Percentiles rank a stretch among this genome's conserved stretches.
These are phyloP conservation scores for Rhagium mordax DNA, from an alignment of 2,888 invertebrate species.

Conservation along the genomic window DNA sequence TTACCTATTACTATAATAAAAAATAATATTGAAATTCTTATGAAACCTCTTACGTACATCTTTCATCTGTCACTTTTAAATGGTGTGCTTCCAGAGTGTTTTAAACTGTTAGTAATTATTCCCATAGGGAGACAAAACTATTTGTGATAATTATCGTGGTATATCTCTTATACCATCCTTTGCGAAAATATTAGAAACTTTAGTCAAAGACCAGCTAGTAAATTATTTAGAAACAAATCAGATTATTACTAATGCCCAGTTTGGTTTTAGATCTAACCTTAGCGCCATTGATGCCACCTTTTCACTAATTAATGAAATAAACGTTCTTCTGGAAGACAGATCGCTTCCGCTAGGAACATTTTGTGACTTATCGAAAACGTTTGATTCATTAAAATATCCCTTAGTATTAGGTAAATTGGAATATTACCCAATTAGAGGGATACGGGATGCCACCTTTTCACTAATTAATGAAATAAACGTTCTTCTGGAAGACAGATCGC, in stretches of 20 bases:
- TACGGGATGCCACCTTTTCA: not conserved
- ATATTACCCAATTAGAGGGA: not conserved
- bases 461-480: not conserved
- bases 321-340: not conserved
- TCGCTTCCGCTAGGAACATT: not conserved
- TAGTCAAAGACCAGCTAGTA: not conserved
- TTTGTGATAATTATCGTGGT: too few species aligned
- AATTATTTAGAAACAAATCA: not conserved
- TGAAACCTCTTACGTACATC: not conserved
- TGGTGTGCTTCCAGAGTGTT: too few species aligned
- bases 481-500: not conserved
- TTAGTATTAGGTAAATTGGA: not conserved
- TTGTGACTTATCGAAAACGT: conserved; percentile 18
- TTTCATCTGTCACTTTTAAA: not conserved
- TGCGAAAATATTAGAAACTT: too few species aligned
- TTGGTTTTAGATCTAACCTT: conserved; percentile 6
- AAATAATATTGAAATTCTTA: not conserved
- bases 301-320: not conserved
- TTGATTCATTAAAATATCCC: not conserved
- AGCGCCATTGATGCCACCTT: conserved; percentile 12
- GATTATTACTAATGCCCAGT: conserved; percentile 11
- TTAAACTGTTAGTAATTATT: too few species aligned
- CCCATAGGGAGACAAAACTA: too few species aligned
- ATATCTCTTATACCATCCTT: too few species aligned
- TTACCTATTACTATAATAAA: not conserved